Evolutionary conservation across 2,888 invertebrate species (phyloP), one percentile per base, ranked within the genome.

Genomic region (Ernsta delagoae): DNA sequence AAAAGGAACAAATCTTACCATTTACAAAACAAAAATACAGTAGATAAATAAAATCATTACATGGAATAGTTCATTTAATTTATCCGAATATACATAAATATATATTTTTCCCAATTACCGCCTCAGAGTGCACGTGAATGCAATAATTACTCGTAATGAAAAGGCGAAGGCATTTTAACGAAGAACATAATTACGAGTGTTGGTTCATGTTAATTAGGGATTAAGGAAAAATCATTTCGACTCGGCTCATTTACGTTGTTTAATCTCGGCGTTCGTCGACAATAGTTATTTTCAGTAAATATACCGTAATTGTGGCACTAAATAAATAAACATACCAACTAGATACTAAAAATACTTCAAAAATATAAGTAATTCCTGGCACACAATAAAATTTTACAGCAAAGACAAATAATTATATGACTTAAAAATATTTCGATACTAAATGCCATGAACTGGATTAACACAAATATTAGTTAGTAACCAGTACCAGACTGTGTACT

Each of bases 201-300:
- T 68, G 56, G 67, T 62, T 68, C 67, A 57, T 62, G 67, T 68
- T 68, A 68, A 62, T 68, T 68, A 68, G 67, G 67, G 67, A 68
- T 68, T 62, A 68, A 68, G 67, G 61, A 61, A 68, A 68, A 68
- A 68, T 68, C 48, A 45, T 68, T 61, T 56, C 16, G 54, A 36
- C 50, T 57, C n/a, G 45, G 45, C 16, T 56, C 53, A 62, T 36
- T 67, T 56, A 45, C 43, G 43, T 61, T 43, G 36, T 54, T 61
- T 62, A 39, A 67, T 43, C 54, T 45, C 36, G 34, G 54, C 36
- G 56, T 60, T 41, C 16, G 54, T 67, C 54, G 45, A 67, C 60
- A 36, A 16, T 67, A 53, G 60, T 45, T 59, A 39, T 57, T 57
- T 5, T 4, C 8, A 50, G 4, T 50, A 41, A 41, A 41, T 48